phyloP scores from a whole-genome alignment of 2,797 vertebrate genomes.

The Pempheris klunzingeri region DNA sequence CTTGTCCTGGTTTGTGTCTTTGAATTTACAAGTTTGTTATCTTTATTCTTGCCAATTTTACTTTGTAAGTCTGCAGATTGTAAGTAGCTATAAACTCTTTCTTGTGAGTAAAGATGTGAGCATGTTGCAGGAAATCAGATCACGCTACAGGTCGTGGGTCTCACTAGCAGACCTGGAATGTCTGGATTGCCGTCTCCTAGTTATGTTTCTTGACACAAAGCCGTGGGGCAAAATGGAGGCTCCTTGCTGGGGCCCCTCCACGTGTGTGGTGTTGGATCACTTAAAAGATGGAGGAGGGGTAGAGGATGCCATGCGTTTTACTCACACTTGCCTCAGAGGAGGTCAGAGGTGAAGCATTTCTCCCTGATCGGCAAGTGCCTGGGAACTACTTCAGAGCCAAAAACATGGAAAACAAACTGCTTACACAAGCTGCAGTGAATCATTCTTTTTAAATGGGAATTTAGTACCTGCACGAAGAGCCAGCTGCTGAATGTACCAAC shows the following conservation, averaged over 20 bases:
- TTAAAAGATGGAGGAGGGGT: constrained; percentile 76
- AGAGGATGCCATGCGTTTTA: constrained; percentile 67
- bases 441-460: constrained; percentile 22
- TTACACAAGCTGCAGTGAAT: constrained; percentile 28
- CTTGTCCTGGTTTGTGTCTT: neutral
- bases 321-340: constrained; percentile 70
- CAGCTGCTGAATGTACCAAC: too few relatives aligned
- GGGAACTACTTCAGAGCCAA: constrained; percentile 42
- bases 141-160: too few relatives aligned
- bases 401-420: constrained; percentile 7
- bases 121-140: neutral
- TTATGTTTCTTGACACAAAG: constrained; percentile 75
- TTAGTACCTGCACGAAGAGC: constrained; percentile 19
- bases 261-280: constrained; percentile 78
- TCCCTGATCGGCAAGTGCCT: constrained; percentile 67
- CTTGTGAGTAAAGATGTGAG: neutral
- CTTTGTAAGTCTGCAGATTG: constrained; percentile 2
- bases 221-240: constrained; percentile 71
- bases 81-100: constrained; percentile 26
- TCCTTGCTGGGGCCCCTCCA: constrained; percentile 69
- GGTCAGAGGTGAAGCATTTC: constrained; percentile 77
- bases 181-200: constrained; percentile 63
- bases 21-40: neutral
- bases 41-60: neutral
- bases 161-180: constrained; percentile 62